phyloP scores from a whole-genome alignment of 92 coral and sea anemone genomes.

The Parazoanthus swiftii region DNA sequence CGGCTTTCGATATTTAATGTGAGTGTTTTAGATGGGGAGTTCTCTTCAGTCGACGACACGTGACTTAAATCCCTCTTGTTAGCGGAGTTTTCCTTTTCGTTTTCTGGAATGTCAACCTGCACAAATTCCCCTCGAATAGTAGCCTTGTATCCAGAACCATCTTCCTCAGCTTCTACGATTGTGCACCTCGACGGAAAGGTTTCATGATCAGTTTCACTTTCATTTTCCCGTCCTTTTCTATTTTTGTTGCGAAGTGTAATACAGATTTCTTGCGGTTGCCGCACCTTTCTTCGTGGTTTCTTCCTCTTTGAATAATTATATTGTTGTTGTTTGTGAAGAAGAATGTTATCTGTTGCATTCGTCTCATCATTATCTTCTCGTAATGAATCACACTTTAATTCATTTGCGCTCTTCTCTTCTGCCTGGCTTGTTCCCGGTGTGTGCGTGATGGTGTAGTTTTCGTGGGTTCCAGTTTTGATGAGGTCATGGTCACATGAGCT shows the following conservation, averaged over 20 bases:
- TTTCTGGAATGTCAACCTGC: slow-evolving; percentile 3
- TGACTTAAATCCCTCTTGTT: not conserved
- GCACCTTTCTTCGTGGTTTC: not conserved
- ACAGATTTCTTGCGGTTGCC: not conserved
- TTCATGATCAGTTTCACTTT: not conserved
- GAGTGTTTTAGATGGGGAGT: too few species aligned
- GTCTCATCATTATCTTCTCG: not conserved
- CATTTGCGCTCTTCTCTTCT: not conserved
- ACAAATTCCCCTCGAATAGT: not conserved
- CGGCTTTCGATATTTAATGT: not conserved
- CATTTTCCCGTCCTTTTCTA: not conserved
- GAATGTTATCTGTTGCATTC: not conserved
- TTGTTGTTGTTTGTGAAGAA: not conserved
- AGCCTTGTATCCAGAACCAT: not conserved
- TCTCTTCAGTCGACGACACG: not conserved
- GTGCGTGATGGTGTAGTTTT: not conserved
- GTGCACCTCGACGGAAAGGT: too few species aligned
- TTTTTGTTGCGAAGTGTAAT: not conserved
- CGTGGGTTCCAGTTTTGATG: not conserved
- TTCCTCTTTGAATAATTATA: not conserved
- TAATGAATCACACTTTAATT: not conserved
- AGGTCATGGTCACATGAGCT: not conserved
- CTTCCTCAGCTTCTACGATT: not conserved
- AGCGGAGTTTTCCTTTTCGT: not conserved
- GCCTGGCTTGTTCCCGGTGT: not conserved